Evolutionary conservation across 2,888 invertebrate species (phyloP).

Genomic region (Limnephilus rhombicus): DNA sequence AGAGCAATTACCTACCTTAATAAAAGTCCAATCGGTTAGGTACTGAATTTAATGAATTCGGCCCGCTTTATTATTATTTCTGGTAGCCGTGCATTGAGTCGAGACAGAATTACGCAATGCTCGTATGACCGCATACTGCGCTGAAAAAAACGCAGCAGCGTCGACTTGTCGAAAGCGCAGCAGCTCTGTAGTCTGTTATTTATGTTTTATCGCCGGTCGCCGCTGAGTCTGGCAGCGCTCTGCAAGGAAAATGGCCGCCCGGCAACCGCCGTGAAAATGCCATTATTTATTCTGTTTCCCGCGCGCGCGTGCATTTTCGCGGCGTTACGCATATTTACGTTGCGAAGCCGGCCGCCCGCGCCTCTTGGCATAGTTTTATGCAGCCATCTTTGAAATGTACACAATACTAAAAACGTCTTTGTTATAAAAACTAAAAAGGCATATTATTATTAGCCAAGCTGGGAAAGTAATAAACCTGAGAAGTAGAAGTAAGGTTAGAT

Average conservation of each 20-base stretch:
- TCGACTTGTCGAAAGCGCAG: not conserved
- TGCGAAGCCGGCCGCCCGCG: not conserved
- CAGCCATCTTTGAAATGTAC: not conserved
- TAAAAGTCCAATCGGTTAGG: not conserved
- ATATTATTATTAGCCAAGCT: too few species aligned
- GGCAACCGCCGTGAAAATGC: slow-evolving; percentile 18
- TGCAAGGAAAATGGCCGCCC: slow-evolving; percentile 27
- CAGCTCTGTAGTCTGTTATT: not conserved
- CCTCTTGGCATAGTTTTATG: not conserved
- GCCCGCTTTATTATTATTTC: not conserved
- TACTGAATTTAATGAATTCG: slow-evolving; percentile 4
- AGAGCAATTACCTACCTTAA: not conserved
- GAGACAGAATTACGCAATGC: slow-evolving; percentile 26
- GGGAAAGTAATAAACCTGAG: not conserved
- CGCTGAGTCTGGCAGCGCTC: slow-evolving; percentile 27
- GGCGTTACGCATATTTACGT: slow-evolving; percentile 13
- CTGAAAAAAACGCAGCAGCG: slow-evolving; percentile 32
- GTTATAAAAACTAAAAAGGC: not conserved
- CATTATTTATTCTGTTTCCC: slow-evolving; percentile 15
- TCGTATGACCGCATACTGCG: slow-evolving; percentile 17
- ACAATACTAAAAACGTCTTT: not conserved
- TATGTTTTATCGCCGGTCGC: slow-evolving; percentile 15
- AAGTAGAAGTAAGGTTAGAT: not conserved
- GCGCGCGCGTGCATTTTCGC: slow-evolving; percentile 40
- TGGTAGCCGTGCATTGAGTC: slow-evolving; percentile 4